Base-by-base conservation (phyloP, 2,888 invertebrate genomes). In the Matsumyia berberina region DNA sequence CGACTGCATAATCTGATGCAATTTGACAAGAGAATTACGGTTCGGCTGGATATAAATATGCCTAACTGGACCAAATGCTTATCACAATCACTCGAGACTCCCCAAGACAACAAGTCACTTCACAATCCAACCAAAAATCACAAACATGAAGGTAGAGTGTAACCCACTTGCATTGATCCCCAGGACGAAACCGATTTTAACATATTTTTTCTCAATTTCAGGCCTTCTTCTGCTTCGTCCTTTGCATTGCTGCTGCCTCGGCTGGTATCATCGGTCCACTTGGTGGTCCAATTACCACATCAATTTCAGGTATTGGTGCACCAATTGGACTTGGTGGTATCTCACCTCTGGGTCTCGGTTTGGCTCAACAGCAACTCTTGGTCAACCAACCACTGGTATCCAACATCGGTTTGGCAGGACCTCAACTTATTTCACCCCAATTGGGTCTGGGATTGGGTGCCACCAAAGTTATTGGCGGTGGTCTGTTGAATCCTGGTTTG, bases 101-200 rank as follows among this genome's bases (percentile, higher is more conserved):
- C 51, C 58, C 49, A 31, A 49, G 76, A 67, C 58, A 42, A 72
- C 51, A 67, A 60, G 58, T 58, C 76, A 58, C n/a, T 37, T n/a
- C 5, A 33, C 11, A 17, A 49, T 11, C 17, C 49, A 31, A 29
- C 15, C 0, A 58, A 60, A 76, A 42, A 33, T 9, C 1, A 44
- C 24, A 73, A 73, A 33, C 19, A 76, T 76, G 76, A 76, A 60
- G 76, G 76, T 76, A 35, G 11, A 11, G 2, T 9, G 64, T 19
- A 24, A 37, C 11, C 51, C n/a, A n/a, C n/a, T 58, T 12, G 9
- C 0, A 9, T 0, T 12, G 24, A 35, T 35, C 9, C 4, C 31
- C 11, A 5, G 1, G 11, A 15, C 1, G 8, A 19, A 37, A 9
- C 1, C 11, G 15, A 44, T 11, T n/a, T 15, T 19, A 4, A 11